phyloP scores from a whole-genome alignment of 2,113 vertebrate species.

The Rhodinocichla rosea region DNA sequence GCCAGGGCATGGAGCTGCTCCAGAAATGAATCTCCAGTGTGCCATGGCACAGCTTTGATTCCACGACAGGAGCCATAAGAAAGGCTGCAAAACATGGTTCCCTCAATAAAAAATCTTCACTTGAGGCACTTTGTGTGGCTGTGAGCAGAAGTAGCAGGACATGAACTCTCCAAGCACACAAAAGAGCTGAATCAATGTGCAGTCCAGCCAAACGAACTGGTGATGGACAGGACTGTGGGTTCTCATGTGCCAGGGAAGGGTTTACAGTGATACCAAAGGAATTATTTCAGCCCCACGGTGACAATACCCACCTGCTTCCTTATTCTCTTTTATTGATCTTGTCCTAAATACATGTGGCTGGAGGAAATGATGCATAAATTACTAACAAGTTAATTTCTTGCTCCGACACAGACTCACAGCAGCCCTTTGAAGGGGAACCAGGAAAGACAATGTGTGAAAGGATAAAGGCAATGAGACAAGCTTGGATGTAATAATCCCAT shows the following conservation, averaged over 20 bases:
- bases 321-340: slow-evolving; percentile 56
- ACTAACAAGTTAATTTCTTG: slow-evolving; percentile 63
- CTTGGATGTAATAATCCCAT: slow-evolving; percentile 63
- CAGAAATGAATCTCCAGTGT: not conserved
- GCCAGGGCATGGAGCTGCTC: not conserved
- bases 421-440: slow-evolving; percentile 46
- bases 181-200: not conserved
- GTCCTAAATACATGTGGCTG: slow-evolving; percentile 52
- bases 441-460: slow-evolving; percentile 62
- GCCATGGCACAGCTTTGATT: not conserved
- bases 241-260: not conserved
- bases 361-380: slow-evolving; percentile 62
- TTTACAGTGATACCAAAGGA: slow-evolving; percentile 42
- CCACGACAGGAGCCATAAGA: not conserved
- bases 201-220: not conserved
- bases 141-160: not conserved
- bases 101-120: not conserved
- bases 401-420: slow-evolving; percentile 17
- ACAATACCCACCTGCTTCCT: slow-evolving; percentile 23
- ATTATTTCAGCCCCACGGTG: slow-evolving; percentile 39
- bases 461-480: slow-evolving; percentile 58
- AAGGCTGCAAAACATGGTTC: not conserved
- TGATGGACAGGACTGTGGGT: not conserved
- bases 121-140: not conserved
- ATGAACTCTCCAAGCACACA: not conserved